Evolutionary conservation across 2,888 invertebrate species (phyloP), one percentile per base, ranked within the genome.

Genomic region (Sarcophaga variegata): DNA sequence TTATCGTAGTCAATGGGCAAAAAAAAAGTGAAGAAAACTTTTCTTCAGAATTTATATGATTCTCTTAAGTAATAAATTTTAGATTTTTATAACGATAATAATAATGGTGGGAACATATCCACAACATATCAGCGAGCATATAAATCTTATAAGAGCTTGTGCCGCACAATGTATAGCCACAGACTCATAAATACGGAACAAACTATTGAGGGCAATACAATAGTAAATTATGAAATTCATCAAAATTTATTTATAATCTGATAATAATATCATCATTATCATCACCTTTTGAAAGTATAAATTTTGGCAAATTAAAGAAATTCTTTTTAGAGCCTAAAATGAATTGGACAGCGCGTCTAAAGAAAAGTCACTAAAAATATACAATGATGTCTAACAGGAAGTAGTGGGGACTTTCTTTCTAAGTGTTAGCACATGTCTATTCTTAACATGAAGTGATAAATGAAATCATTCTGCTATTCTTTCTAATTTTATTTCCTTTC

Each of bases 11-110:
- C 49, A 60, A 49, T 62, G 54, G 27, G 27, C 49, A 63, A 47
- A 70, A 49, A 37, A 10, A 10, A 8, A 8, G 8, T 8, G 1
- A 37, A 37, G 8, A 10, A 37, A 37, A 10, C 2, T 54, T 54
- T 80, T 80, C 71, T 63, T 45, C 37, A 71, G 64, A 80, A 80
- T 71, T 49, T 80, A 27, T 49, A 64, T 71, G 20, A 80, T 27
- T 71, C 63, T 20, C 54, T 79, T 71, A 8, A n/a, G 12, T 64
- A 71, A 12, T 14, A 54, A 14, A 54, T 54, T 37, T 66, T 67
- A 71, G 49, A 64, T 71, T 66, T 45, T 66, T 63, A 63, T 49
- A 22, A 71, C 27, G n/a, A 63, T 59, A 54, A 72, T 54, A 62
- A 63, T 54, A 62, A 63, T 27, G 79, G 63, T 71, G 70, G 20